Evolutionary conservation across 2,797 vertebrate species (phyloP).

Genomic region (Enteromius trimaculatus): DNA sequence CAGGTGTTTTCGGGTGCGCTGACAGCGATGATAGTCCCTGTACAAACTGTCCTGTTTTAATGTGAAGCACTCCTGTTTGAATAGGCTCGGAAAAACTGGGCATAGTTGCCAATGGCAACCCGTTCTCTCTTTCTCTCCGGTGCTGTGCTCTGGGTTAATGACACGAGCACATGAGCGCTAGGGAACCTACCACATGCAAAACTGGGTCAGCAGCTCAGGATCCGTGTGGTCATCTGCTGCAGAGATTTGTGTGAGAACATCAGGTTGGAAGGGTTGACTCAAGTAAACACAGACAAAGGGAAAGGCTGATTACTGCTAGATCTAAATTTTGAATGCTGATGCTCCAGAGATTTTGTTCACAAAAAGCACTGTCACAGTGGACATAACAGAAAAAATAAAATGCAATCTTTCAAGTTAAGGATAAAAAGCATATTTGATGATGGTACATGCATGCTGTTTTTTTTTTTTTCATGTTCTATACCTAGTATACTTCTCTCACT

Average conservation of each 20-base stretch:
- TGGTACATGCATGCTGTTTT: too few relatives aligned
- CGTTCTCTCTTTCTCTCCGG: slow-evolving; percentile 7
- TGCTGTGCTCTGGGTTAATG: slow-evolving; percentile 41
- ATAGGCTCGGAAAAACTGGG: slow-evolving; percentile 44
- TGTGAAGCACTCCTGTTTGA: slow-evolving; percentile 49
- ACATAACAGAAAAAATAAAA: too few relatives aligned
- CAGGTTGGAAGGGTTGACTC: background rate
- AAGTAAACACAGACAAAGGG: background rate
- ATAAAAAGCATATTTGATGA: slow-evolving; percentile 9
- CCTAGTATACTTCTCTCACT: too few relatives aligned
- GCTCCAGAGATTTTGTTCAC: background rate
- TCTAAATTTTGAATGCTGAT: background rate
- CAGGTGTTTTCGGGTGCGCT: slow-evolving; percentile 20
- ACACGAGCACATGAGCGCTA: slow-evolving; percentile 10
- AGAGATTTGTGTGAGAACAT: background rate
- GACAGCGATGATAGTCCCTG: slow-evolving; percentile 8
- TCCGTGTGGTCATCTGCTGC: slow-evolving; percentile 31
- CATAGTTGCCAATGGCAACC: slow-evolving; percentile 57
- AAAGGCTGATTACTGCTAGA: slow-evolving; percentile 4
- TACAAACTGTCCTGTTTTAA: slow-evolving; percentile 33
- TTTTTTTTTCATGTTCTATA: too few relatives aligned
- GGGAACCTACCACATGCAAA: slow-evolving; percentile 41
- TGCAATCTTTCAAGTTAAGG: too few relatives aligned
- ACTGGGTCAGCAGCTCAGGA: slow-evolving; percentile 38
- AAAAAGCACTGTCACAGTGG: background rate